Conservation (phyloP, 1,140 invertebrate genomes). For the Myzus persicae region DNA sequence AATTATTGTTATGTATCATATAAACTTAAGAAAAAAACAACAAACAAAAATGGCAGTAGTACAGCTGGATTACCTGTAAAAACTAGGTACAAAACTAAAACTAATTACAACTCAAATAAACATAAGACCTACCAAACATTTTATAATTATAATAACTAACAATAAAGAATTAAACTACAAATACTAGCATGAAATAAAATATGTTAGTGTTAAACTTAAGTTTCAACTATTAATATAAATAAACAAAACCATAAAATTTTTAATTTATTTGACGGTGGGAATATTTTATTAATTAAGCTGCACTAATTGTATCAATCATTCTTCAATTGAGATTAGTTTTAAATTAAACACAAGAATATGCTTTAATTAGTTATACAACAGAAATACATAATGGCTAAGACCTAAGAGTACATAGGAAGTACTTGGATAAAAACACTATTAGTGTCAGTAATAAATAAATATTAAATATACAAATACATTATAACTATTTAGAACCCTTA, state of each 20-base stretch:
- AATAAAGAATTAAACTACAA: not conserved
- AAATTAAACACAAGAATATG: not conserved
- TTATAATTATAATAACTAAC: not conserved
- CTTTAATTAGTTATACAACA: not conserved
- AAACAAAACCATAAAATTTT: not conserved
- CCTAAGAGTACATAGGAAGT: not conserved
- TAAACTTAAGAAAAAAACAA: not conserved
- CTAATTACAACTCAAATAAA: not conserved
- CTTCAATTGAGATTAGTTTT: not conserved
- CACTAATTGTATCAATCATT: not conserved
- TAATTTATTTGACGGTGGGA: not conserved
- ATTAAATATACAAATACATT: not conserved
- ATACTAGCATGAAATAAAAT: slow-evolving; percentile 16
- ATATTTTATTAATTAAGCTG: not conserved
- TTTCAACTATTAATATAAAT: not conserved
- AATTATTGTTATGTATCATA: slow-evolving; percentile 17
- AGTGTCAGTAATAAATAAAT: not conserved
- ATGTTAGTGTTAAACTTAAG: not conserved
- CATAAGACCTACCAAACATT: not conserved
- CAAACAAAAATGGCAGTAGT: slow-evolving; percentile 50
- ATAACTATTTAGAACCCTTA: not conserved
- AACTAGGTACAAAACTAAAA: slow-evolving; percentile 50
- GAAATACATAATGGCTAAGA: not conserved
- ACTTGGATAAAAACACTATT: not conserved
- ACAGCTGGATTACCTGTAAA: slow-evolving; percentile 56